Conservation (phyloP, 35 echinoderm and acorn worm genomes). For the Amphiura filiformis region DNA sequence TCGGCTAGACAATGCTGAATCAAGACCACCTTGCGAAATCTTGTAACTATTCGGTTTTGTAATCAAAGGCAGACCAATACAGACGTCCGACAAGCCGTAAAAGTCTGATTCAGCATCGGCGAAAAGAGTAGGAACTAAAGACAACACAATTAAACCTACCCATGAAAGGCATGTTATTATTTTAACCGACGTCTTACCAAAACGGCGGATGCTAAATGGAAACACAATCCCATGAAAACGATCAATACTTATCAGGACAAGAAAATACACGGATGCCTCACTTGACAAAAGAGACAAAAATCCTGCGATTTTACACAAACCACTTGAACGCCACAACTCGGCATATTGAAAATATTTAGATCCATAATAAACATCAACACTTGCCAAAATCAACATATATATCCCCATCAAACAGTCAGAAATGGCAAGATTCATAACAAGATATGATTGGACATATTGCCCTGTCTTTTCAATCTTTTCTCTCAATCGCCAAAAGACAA, state of each 20-base stretch:
- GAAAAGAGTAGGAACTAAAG: no score
- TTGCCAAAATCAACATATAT: neutral
- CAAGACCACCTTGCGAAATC: no score
- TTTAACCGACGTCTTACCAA: no score
- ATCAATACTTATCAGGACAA: neutral
- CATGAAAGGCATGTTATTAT: no score
- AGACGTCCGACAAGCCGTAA: no score
- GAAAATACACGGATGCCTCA: neutral
- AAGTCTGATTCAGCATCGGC: no score
- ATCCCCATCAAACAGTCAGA: neutral
- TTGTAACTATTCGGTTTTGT: no score
- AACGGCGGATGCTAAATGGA: neutral
- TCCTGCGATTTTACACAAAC: neutral
- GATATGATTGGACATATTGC: neutral
- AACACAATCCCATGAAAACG: neutral
- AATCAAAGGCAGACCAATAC: no score
- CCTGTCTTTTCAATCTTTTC: neutral
- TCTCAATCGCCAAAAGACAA: neutral
- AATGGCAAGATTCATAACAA: neutral
- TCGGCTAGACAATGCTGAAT: no score
- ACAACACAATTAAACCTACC: no score
- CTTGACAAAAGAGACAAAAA: constrained; percentile 16
- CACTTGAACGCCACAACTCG: neutral
- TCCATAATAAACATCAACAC: constrained; percentile 7
- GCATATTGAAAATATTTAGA: neutral